Conservation (phyloP, 2,888 invertebrate species). For the Torymus texanus region DNA sequence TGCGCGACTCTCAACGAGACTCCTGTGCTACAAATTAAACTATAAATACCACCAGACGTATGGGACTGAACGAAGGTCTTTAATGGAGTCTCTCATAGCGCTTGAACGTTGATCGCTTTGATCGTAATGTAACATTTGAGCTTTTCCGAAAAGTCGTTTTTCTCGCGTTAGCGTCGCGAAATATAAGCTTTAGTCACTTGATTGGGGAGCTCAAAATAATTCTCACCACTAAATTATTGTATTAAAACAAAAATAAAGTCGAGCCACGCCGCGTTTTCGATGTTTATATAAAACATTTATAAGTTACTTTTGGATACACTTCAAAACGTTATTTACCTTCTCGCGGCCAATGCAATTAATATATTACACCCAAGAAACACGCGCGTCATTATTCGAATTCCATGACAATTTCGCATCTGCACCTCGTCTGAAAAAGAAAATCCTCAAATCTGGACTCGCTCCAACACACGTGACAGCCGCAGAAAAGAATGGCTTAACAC, state of each 20-base stretch:
- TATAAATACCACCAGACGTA: slow-evolving; percentile 69
- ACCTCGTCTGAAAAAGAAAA: background rate
- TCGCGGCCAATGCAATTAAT: background rate
- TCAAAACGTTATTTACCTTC: slow-evolving; percentile 14
- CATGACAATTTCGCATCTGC: too few relatives aligned
- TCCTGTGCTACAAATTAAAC: slow-evolving; percentile 72
- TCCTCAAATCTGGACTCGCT: background rate
- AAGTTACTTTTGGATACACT: slow-evolving; percentile 4
- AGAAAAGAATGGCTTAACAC: background rate
- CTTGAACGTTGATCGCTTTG: slow-evolving; percentile 60
- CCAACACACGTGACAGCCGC: background rate
- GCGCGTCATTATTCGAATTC: too few relatives aligned
- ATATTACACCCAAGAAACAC: background rate
- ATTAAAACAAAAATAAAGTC: background rate
- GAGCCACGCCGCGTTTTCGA: background rate
- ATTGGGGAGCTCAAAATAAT: background rate
- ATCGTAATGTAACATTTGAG: slow-evolving; percentile 45
- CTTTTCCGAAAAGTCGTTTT: slow-evolving; percentile 34
- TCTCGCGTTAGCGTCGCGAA: background rate
- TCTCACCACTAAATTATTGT: background rate
- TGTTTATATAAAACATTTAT: slow-evolving; percentile 2
- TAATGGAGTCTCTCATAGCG: slow-evolving; percentile 44
- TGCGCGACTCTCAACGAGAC: slow-evolving; percentile 69
- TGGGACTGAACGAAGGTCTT: slow-evolving; percentile 63
- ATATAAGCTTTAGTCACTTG: background rate